Conservation (phyloP, 2,113 vertebrate species). For the Thermophis baileyi region DNA sequence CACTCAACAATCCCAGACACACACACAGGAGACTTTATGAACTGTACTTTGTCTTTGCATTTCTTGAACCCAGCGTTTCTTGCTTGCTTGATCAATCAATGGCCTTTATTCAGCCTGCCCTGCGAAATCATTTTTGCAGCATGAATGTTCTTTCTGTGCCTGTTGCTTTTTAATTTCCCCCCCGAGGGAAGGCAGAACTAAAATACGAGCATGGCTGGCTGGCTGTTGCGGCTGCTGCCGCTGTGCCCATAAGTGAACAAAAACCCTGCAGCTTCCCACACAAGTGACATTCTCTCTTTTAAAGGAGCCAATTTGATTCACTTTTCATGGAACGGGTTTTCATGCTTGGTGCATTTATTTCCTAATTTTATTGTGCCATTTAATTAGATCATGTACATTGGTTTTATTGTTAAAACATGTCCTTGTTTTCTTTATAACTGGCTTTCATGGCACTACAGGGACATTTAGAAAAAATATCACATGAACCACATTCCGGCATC, state of each 20-base stretch:
- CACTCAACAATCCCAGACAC: neutral
- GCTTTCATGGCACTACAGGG: slow-evolving; percentile 68
- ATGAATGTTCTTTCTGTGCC: slow-evolving; percentile 21
- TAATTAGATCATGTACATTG: slow-evolving; percentile 74
- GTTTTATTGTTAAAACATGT: slow-evolving; percentile 75
- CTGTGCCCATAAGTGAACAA: neutral
- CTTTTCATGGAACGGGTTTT: slow-evolving; percentile 61
- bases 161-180: slow-evolving; percentile 19
- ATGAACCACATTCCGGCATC: slow-evolving; percentile 48
- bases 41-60: neutral
- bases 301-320: slow-evolving; percentile 50
- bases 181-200: slow-evolving; percentile 22
- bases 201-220: neutral
- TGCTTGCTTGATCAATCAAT: neutral
- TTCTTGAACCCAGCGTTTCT: neutral
- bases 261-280: slow-evolving; percentile 2
- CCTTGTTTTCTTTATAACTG: slow-evolving; percentile 77
- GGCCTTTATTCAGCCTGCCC: neutral
- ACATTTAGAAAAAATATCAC: slow-evolving; percentile 65
- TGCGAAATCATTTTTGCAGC: slow-evolving; percentile 10
- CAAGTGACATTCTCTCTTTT: neutral
- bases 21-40: neutral
- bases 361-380: slow-evolving; percentile 72
- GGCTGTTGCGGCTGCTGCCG: neutral
- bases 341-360: slow-evolving; percentile 68